phyloP scores from a whole-genome alignment of 1,140 invertebrate genomes.

The Portunus trituberculatus region DNA sequence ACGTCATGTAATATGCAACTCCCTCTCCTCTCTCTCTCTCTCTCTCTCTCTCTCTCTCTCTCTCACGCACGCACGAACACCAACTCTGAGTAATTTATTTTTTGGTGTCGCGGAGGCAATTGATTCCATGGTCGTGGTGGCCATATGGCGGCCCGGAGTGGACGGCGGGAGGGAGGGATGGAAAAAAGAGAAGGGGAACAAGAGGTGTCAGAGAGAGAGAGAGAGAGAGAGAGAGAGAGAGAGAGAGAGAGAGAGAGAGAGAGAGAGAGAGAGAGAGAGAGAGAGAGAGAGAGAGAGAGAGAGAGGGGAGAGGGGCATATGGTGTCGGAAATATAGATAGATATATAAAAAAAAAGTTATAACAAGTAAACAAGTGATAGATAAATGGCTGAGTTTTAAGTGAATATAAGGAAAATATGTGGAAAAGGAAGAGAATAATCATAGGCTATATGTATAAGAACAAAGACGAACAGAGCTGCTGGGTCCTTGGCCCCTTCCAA shows the following conservation, averaged over 20 bases:
- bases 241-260: neutral
- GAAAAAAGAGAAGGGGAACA: neutral
- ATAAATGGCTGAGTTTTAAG: neutral
- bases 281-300: conserved; percentile 34
- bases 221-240: neutral
- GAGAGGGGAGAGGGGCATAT: neutral
- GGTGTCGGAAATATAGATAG: too few species aligned
- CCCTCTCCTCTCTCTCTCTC: conserved; percentile 28
- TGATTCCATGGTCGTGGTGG: conserved; percentile 9
- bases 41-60: conserved; percentile 23
- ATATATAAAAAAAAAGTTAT: too few species aligned
- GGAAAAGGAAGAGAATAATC: neutral
- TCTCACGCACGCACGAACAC: neutral
- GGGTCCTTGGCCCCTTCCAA: too few species aligned
- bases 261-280: neutral
- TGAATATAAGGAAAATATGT: neutral
- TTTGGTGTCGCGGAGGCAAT: neutral
- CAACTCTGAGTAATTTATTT: conserved; percentile 5
- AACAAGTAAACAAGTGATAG: neutral
- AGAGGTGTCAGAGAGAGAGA: neutral
- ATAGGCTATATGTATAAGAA: neutral
- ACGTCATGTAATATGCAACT: too few species aligned
- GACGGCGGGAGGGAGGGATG: neutral
- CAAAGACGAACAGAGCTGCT: neutral
- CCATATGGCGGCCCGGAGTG: neutral